A percentile compares a stretch with the other conserved stretches of the same genome.
Evolutionary conservation across 1,140 invertebrate species (phyloP).

Genomic region (Drosophila ironensis): DNA sequence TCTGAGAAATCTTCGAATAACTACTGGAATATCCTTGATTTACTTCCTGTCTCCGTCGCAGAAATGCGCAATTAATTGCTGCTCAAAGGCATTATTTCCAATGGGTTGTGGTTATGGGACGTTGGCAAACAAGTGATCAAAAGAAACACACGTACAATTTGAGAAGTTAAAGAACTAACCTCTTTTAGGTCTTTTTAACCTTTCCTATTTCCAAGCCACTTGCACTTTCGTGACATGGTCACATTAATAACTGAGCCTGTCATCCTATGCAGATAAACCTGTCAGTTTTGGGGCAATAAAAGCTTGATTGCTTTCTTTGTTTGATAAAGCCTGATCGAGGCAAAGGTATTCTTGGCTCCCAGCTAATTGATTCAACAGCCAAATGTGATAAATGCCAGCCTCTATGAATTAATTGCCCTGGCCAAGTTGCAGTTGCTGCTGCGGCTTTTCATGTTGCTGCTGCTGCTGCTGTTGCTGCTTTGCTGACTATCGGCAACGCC

Average conservation of each 20-base stretch:
- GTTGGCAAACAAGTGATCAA: too few relatives aligned
- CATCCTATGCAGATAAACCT: not conserved
- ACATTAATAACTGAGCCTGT: not conserved
- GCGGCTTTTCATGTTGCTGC: conserved; percentile 10
- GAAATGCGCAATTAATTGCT: too few relatives aligned
- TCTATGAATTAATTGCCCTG: conserved; percentile 77
- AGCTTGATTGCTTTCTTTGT: conserved; percentile 24
- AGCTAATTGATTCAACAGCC: conserved; percentile 77
- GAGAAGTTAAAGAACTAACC: too few relatives aligned
- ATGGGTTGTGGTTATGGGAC: too few relatives aligned
- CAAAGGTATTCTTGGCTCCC: conserved; percentile 41
- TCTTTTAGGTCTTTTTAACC: too few relatives aligned
- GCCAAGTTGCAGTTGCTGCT: conserved; percentile 38
- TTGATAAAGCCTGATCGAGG: conserved; percentile 22
- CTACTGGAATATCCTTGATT: not conserved
- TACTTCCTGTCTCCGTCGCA: not conserved
- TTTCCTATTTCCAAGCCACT: too few relatives aligned
- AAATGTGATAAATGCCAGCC: conserved; percentile 80
- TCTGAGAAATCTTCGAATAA: conserved; percentile 4
- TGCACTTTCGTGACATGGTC: not conserved
- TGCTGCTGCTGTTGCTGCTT: conserved; percentile 32
- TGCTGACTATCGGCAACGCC: conserved; percentile 66
- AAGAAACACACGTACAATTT: too few relatives aligned
- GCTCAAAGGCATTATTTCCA: too few relatives aligned
- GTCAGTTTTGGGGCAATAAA: conserved; percentile 18